phyloP scores from a whole-genome alignment of 2,888 invertebrate genomes.

The Heliconius ismenius region DNA sequence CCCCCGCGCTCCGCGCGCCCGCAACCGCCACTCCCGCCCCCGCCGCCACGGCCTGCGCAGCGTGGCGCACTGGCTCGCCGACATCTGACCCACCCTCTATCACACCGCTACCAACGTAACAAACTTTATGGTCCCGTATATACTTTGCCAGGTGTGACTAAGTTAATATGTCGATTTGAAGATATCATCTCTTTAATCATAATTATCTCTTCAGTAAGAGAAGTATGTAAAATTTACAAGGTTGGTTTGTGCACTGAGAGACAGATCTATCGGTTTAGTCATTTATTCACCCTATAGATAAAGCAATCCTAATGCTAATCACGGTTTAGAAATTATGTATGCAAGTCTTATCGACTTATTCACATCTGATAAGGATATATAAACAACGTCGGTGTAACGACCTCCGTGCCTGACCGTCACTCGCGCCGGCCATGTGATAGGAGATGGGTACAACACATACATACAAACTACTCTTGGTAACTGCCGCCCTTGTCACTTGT shows the following conservation, averaged over 20 bases:
- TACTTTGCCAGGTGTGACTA: background rate
- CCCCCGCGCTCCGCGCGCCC: constrained; percentile 43
- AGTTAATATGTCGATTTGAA: too few species aligned
- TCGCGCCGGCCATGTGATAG: background rate
- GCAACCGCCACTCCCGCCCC: constrained; percentile 39
- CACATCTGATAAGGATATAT: background rate
- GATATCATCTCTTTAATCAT: background rate
- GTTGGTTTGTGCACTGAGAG: background rate
- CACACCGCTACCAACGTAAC: constrained; percentile 1
- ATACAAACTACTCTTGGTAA: constrained; percentile 1
- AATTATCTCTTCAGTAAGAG: background rate
- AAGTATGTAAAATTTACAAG: background rate
- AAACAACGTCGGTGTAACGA: background rate
- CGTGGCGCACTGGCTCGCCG: constrained; percentile 44
- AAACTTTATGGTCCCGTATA: background rate
- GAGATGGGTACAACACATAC: background rate
- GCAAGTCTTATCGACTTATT: background rate
- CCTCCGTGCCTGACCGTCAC: background rate
- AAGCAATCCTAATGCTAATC: background rate
- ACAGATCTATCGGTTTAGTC: background rate
- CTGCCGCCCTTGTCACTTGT: constrained; percentile 19
- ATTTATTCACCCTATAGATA: background rate
- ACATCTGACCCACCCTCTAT: constrained; percentile 21
- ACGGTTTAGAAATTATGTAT: background rate
- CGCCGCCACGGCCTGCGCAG: constrained; percentile 39